Conservation (phyloP, 2,888 invertebrate genomes). For the Antheraea assamensis region DNA sequence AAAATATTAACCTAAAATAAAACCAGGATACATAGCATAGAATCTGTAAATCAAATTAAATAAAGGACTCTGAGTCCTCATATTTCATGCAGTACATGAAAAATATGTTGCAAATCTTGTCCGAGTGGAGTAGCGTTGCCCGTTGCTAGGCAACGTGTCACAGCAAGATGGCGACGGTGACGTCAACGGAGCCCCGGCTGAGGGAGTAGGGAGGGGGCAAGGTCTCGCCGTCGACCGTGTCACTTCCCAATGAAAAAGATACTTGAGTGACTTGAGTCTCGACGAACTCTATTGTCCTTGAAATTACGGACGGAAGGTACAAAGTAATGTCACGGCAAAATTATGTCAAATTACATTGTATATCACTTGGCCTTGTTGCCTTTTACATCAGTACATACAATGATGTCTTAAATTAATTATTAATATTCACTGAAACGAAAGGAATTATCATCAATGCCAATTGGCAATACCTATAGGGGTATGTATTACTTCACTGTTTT, state of each 20-base stretch:
- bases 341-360: slow-evolving; percentile 17
- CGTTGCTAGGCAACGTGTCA: slow-evolving; percentile 75
- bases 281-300: slow-evolving; percentile 67
- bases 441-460: slow-evolving; percentile 23
- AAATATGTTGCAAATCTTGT: slow-evolving; percentile 23
- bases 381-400: neutral
- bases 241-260: slow-evolving; percentile 77
- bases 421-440: slow-evolving; percentile 49
- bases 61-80: neutral
- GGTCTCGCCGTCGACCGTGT: slow-evolving; percentile 71
- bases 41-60: neutral
- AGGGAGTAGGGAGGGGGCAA: slow-evolving; percentile 54
- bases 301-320: slow-evolving; percentile 58
- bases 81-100: neutral
- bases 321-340: slow-evolving; percentile 35
- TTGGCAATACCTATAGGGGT: neutral
- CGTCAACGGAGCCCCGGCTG: slow-evolving; percentile 64
- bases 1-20: too few species aligned
- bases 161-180: slow-evolving; percentile 78
- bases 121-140: slow-evolving; percentile 62
- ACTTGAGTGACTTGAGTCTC: slow-evolving; percentile 46
- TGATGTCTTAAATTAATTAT: neutral
- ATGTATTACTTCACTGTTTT: slow-evolving; percentile 11
- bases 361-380: neutral
- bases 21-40: too few species aligned